Base-by-base conservation (phyloP, 2,797 vertebrate species). In the Balearica regulorum region DNA sequence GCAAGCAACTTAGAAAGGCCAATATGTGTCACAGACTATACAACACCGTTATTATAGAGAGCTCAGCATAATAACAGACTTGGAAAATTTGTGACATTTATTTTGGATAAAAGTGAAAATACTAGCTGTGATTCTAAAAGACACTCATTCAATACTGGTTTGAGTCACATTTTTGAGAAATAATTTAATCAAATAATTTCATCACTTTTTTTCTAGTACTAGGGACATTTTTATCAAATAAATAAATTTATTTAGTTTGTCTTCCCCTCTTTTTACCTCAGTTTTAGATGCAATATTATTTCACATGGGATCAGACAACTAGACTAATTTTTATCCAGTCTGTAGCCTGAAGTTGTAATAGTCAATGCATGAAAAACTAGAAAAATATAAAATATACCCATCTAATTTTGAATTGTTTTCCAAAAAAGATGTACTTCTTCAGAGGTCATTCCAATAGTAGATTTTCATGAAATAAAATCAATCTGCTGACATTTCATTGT, bases 391-490 rank as follows among this genome's bases (percentile, higher is more conserved):
- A 89, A 66, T 31, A 28, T 7, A 61, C 7, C 3, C 33, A 85
- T 24, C 3, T 85, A 85, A 71, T 83, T 87, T 82, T 83, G 8
- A 31, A 28, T 26, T 71, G 13, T 87, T 92, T 84, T 84, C 43
- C 31, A 70, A 73, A 41, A 88, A 94, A 39, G 7, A 60, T 22
- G 24, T 75, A 61, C 13, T 70, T 54, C 58, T 79, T 7, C 11
- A 84, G 49, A 77, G 11, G 19, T 78, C 29, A 71, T 60, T 94
- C 41, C 44, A 92, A 43, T 16, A 48, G 55, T 26, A 53, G 15
- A 86, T 77, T 93, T 82, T 83, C 15, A 77, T 66, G 16, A 92
- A 92, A 87, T 60, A 84, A 96, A 93, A 89, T 57, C 48, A 73
- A 73, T 62, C 39, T 94, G 44, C 51, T 89, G 51, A 49, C 21